phyloP scores from a whole-genome alignment of 2,113 vertebrate species.

The Entelurus aequoreus region DNA sequence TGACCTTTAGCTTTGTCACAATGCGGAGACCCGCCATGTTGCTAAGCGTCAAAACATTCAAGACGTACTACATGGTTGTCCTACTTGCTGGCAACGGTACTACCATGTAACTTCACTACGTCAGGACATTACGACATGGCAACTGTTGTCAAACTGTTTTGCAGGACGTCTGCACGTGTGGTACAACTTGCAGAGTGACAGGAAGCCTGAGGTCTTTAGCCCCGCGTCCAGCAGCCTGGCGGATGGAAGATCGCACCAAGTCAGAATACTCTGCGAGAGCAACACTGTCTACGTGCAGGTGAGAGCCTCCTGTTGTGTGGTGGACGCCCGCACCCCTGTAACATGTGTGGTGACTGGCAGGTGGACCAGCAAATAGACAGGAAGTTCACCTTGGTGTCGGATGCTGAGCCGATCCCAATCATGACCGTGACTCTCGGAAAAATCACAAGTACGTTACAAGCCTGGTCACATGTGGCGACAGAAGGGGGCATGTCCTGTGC shows the following conservation, averaged over 20 bases:
- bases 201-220: conserved; percentile 77
- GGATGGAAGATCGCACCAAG: conserved; percentile 80
- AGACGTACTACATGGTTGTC: conserved; percentile 83
- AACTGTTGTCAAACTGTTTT: conserved; percentile 12
- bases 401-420: too few relatives aligned
- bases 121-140: not conserved
- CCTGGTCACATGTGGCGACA: too few relatives aligned
- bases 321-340: too few relatives aligned
- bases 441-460: too few relatives aligned
- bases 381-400: too few relatives aligned
- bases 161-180: conserved; percentile 92
- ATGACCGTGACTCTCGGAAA: too few relatives aligned
- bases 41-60: conserved; percentile 82
- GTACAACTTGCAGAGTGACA: conserved; percentile 79
- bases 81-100: conserved; percentile 87
- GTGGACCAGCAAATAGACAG: too few relatives aligned
- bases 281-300: conserved; percentile 86
- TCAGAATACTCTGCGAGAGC: conserved; percentile 83
- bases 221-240: conserved; percentile 79
- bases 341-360: too few relatives aligned
- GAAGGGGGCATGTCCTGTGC: too few relatives aligned
- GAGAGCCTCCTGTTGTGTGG: conserved; percentile 4
- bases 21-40: conserved; percentile 83
- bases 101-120: not conserved
- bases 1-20: conserved; percentile 86